phyloP scores from a whole-genome alignment of 2,113 vertebrate species.

The Dolichallabes microphthalmus region DNA sequence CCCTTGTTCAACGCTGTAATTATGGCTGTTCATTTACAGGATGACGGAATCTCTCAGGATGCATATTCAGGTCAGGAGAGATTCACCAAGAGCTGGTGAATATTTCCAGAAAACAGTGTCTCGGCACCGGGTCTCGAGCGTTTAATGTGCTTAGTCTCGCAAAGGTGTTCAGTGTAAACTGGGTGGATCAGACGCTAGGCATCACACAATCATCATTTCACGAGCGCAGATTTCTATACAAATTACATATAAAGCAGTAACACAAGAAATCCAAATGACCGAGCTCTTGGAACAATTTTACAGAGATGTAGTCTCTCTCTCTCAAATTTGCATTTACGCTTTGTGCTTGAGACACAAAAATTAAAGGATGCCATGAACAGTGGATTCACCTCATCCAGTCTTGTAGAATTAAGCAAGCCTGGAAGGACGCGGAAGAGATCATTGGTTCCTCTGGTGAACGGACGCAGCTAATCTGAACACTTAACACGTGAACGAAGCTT shows the following conservation, averaged over 20 bases:
- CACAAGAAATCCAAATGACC: background rate
- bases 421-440: background rate
- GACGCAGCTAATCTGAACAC: background rate
- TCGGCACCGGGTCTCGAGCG: no score
- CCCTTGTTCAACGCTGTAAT: background rate
- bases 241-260: background rate
- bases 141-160: no score
- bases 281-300: background rate
- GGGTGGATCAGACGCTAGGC: no score
- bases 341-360: background rate
- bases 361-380: accelerated
- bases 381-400: background rate
- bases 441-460: no score
- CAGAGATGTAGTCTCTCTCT: background rate
- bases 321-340: background rate
- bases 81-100: no score
- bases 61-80: no score
- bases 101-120: no score
- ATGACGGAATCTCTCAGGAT: no score
- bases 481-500: background rate
- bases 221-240: background rate
- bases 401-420: background rate
- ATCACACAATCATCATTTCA: no score
- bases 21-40: background rate
- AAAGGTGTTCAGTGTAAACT: no score